Evolutionary conservation across 2,113 vertebrate genomes (phyloP), one percentile per base, ranked within the genome.

Genomic region (Genyomyrus donnyi): DNA sequence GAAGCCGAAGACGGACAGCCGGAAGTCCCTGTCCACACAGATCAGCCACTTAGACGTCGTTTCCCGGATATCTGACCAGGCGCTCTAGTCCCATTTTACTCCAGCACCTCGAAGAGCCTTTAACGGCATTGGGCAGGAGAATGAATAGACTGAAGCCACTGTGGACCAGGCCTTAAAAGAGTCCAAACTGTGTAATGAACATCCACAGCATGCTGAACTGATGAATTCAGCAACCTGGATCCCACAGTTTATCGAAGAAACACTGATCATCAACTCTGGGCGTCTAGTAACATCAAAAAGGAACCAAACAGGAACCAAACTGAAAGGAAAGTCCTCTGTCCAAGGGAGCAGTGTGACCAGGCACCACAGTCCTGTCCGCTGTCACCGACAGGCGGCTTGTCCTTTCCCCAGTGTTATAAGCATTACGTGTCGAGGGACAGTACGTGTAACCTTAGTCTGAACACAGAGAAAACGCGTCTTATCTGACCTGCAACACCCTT

Each of bases 1-100:
- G 39, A 95, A 93, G 91, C 93, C 95, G 0, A 97, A 96, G 93
- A 98, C 97, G 1, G 98, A 97, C 90, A 99, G 98, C 91, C 95
- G 97, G 31, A 99, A 99, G 94, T 99, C 98, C 42, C 92, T 99
- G 92, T 98, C 97, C 35, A 99, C 97, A 2, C 98, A 99, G 92
- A 95, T 97, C 91, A 97, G 96, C 94, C 97, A 97, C 91, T 96
- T 97, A 91, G 98, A 99, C 92, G 97, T 97, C 0, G 50, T 97
- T 91, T 97, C 97, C 27, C 97, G 96, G 93, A 96, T 97, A 88
- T 97, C 97, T 4, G 98, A 99, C 91, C 97, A 99, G 0, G 95
- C 98, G 15, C 95, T 97, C 87, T 94, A 98, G 93, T 94, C 92
- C 86, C 9, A 10, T 62, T 11, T 53, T 27, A 42, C 31, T 52